phyloP scores from a whole-genome alignment of 1,140 invertebrate genomes.

The Triops longicaudatus region DNA sequence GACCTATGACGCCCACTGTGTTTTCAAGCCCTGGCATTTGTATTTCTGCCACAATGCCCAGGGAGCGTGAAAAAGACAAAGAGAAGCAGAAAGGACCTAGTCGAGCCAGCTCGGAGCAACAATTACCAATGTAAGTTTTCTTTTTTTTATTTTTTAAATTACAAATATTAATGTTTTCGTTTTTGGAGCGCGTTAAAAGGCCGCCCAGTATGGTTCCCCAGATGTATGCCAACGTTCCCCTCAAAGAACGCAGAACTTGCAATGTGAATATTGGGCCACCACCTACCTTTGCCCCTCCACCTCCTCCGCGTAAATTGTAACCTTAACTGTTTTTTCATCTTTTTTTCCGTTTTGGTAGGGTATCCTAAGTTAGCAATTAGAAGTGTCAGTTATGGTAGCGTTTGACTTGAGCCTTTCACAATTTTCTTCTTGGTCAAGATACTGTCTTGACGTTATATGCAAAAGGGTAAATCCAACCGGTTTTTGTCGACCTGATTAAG shows the following conservation, averaged over 20 bases:
- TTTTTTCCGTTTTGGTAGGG: not conserved
- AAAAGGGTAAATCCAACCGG: slow-evolving; percentile 5
- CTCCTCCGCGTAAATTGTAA: slow-evolving; percentile 35
- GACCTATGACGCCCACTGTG: slow-evolving; percentile 30
- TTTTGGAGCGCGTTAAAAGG: slow-evolving; percentile 33
- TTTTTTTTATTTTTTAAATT: not conserved
- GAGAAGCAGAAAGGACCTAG: slow-evolving; percentile 18
- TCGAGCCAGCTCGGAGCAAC: slow-evolving; percentile 23
- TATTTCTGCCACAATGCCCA: slow-evolving; percentile 29
- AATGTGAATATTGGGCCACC: slow-evolving; percentile 37
- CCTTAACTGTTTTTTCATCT: not conserved
- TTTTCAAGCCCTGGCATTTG: slow-evolving; percentile 27
- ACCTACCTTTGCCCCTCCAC: slow-evolving; percentile 43
- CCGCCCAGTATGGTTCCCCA: slow-evolving; percentile 38
- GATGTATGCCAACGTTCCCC: slow-evolving; percentile 42
- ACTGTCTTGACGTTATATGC: not conserved
- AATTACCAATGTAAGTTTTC: slow-evolving; percentile 21
- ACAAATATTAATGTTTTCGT: slow-evolving; percentile 3
- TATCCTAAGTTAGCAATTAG: not conserved
- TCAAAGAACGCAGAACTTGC: slow-evolving; percentile 37
- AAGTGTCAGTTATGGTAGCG: not conserved
- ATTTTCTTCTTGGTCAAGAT: not conserved
- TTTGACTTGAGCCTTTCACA: not conserved
- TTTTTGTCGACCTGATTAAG: not conserved
- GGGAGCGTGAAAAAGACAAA: slow-evolving; percentile 17